Percentiles rank a stretch among this genome's conserved stretches.
phyloP scores from a whole-genome alignment of 2,888 invertebrate genomes.

The Eristalis pertinax region DNA sequence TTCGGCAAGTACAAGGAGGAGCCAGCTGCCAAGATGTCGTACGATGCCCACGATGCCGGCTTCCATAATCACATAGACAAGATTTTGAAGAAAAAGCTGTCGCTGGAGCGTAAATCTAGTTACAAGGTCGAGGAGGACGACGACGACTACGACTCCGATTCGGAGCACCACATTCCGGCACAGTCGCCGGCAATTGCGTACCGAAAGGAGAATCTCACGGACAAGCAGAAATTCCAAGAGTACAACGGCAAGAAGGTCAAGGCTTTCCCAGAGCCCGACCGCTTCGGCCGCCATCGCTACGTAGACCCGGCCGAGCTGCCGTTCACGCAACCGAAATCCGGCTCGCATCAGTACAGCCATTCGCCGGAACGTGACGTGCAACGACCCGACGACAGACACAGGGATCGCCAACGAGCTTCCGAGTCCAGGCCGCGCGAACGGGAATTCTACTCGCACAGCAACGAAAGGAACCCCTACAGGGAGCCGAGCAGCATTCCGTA shows the following conservation, averaged over 20 bases:
- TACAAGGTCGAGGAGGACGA: conserved; percentile 74
- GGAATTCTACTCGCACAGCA: conserved; percentile 76
- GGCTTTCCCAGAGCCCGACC: conserved; percentile 77
- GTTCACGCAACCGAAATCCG: conserved; percentile 75
- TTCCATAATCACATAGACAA: conserved; percentile 79
- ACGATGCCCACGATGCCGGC: conserved; percentile 76
- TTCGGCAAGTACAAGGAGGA: conserved; percentile 67
- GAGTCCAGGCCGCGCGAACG: conserved; percentile 71
- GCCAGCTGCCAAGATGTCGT: conserved; percentile 53
- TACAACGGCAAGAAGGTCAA: conserved; percentile 78
- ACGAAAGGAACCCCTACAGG: conserved; percentile 80
- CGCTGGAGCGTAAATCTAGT: conserved; percentile 70
- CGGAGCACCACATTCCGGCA: conserved; percentile 73
- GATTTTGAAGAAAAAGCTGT: conserved; percentile 78
- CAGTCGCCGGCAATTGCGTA: conserved; percentile 73
- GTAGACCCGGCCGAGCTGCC: conserved; percentile 79
- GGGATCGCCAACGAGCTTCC: conserved; percentile 73
- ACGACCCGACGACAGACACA: conserved; percentile 62
- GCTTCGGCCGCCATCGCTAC: conserved; percentile 79
- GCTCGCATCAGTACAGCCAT: conserved; percentile 74
- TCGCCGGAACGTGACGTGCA: conserved; percentile 68
- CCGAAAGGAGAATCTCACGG: conserved; percentile 80
- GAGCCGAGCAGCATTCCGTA: conserved; percentile 81
- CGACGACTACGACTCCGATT: conserved; percentile 78
- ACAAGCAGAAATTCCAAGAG: conserved; percentile 81